Conservation (phyloP, 30 jellyfish, hydroid and myxozoan species). For the Turritopsis rubra region DNA sequence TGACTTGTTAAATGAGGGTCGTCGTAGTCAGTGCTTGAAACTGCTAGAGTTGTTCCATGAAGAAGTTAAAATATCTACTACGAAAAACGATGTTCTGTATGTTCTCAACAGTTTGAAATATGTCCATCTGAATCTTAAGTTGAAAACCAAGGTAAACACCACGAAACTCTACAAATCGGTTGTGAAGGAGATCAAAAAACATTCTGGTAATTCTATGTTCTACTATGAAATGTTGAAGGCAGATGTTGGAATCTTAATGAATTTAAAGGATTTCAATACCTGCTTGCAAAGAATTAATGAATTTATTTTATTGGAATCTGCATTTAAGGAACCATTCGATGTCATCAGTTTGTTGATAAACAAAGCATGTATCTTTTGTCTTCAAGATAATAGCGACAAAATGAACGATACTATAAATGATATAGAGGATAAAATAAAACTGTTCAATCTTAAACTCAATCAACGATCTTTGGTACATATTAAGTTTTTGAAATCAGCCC, state of each 20-base stretch:
- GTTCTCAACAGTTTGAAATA: neutral
- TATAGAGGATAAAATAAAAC: neutral
- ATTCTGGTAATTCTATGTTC: neutral
- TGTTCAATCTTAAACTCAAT: neutral
- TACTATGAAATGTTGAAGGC: neutral
- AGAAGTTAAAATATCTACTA: neutral
- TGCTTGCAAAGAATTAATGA: neutral
- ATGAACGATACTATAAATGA: neutral
- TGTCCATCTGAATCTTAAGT: neutral
- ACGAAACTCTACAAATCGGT: neutral
- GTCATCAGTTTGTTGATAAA: neutral
- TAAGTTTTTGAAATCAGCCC: neutral
- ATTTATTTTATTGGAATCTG: neutral
- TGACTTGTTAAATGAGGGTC: neutral
- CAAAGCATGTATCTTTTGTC: neutral
- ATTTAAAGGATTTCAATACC: neutral
- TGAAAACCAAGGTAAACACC: neutral
- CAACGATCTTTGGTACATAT: neutral
- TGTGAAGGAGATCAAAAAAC: neutral
- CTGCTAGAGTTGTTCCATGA: neutral
- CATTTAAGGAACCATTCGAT: neutral
- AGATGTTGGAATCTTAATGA: neutral
- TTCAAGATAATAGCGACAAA: too few species aligned
- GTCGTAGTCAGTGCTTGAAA: neutral
- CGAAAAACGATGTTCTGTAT: neutral